Evolutionary conservation across 2,797 vertebrate species (phyloP).

Genomic region (Aeoliscus strigatus): DNA sequence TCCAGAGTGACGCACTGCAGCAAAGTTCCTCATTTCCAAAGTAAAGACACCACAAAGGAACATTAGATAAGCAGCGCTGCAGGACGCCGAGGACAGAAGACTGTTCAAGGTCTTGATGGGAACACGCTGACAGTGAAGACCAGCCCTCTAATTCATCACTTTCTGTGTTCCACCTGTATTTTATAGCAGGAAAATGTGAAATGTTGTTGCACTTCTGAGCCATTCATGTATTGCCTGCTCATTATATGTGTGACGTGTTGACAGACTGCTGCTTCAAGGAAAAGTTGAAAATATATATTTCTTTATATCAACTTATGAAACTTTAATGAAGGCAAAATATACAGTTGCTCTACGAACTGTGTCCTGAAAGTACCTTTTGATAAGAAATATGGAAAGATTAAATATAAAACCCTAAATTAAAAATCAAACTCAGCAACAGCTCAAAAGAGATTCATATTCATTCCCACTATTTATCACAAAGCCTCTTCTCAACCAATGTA

Average conservation of each 20-base stretch:
- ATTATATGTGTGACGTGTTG: conserved; percentile 16
- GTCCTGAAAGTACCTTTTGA: no score
- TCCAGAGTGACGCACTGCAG: conserved; percentile 4
- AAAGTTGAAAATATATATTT: no score
- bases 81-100: background rate
- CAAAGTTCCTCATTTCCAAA: conserved; percentile 13
- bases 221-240: conserved; percentile 59
- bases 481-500: no score
- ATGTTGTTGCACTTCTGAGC: conserved; percentile 31
- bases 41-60: conserved; percentile 4
- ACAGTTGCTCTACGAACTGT: no score
- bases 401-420: no score
- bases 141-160: conserved; percentile 9
- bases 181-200: conserved; percentile 43
- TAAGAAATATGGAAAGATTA: no score
- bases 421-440: no score
- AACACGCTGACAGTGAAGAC: background rate
- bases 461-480: no score
- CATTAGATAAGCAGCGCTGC: background rate
- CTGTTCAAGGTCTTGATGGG: background rate
- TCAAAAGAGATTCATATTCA: no score
- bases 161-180: conserved; percentile 25
- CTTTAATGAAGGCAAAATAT: no score
- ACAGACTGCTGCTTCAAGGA: conserved; percentile 23
- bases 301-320: no score